Evolutionary conservation across 2,113 vertebrate genomes (phyloP), one percentile per base, ranked within the genome.

Genomic region (Lamprologus speciosus): DNA sequence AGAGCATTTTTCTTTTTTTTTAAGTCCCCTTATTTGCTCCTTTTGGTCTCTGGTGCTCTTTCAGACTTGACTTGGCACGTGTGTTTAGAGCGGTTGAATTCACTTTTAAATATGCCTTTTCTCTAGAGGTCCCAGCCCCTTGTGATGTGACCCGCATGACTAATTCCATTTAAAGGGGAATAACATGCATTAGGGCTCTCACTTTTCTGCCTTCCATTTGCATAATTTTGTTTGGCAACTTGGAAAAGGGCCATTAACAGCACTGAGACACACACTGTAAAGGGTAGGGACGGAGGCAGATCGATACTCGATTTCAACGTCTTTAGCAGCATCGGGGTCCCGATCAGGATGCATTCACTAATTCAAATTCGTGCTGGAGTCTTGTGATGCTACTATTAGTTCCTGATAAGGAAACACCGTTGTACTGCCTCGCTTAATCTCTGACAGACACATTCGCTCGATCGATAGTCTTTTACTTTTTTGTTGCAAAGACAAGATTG

Each of bases 191-290:
- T 93, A 91, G 83, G 85, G 91, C 86, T 89, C 91, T 80, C 85
- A 87, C 89, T 88, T 94, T 94, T 93, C 84, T 90, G 82, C 84
- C 79, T 88, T 1, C 3, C 86, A 95, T 96, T 96, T 96, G 88
- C 95, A 95, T 96, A 95, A 96, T 95, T 96, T 94, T 94, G 92
- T 96, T 95, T 95, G 94, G 94, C 94, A 95, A 93, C 90, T 91
- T 89, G 92, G 91, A 91, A 95, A 94, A 93, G 83, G 88, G 93
- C 94, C 93, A 93, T 96, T 93, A 95, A 94, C 94, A 89, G 89
- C 84, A 86, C 78, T 23, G 68, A 90, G 90, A 81, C 80, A 45
- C 83, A 82, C 87, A 90, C 83, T 92, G 93, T 87, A 90, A 89
- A 90, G 91, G 79, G 79, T 75, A 14, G 60, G 68, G 63, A 65